Evolutionary conservation across 2,888 invertebrate species (phyloP), one percentile per base, ranked within the genome.

Genomic region (Campoletis raptor): DNA sequence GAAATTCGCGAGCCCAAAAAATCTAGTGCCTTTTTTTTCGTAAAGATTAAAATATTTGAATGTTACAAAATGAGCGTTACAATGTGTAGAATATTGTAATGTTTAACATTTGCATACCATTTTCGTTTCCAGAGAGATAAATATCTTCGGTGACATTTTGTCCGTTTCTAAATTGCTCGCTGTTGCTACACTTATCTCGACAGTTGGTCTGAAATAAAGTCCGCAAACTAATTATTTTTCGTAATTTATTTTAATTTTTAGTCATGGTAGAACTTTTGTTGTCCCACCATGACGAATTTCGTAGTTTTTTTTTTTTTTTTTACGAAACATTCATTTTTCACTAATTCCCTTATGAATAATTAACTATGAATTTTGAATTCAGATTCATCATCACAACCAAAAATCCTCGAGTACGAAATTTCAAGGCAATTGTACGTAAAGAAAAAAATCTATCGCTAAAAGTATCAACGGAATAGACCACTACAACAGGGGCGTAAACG

Each of bases 1-100:
- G 4, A 91, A 90, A 36, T 86, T 73, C 0, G 92, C 87, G 1
- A 48, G 45, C 18, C 67, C 78, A n/a, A 12, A n/a, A 37, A 78
- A 69, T 67, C 10, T 77, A n/a, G 76, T 36, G 12, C 76, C 74
- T 85, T 77, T 30, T 57, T 70, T 15, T 3, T 9, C 9, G 8
- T 10, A 3, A 48, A 42, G 48, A 77, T 45, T 10, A 36, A 52
- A 54, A 64, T 18, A 42, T 0, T 42, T n/a, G 36, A 30, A 72
- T 64, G 0, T 57, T 57, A 57, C 24, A 48, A 48, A n/a, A 48
- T 40, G 9, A 6, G 40, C 40, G 7, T 40, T 40, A 40, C 40
- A 8, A 48, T 18, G 18, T 7, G 2, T 48, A 5, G 30, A 30
- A 30, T 5, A 48, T 48, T 18, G 18, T n/a, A 7, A 0, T 5